These are phyloP conservation scores for Polyergus mexicanus DNA, from an alignment of 1,140 invertebrate species.

Conservation along the genomic window DNA sequence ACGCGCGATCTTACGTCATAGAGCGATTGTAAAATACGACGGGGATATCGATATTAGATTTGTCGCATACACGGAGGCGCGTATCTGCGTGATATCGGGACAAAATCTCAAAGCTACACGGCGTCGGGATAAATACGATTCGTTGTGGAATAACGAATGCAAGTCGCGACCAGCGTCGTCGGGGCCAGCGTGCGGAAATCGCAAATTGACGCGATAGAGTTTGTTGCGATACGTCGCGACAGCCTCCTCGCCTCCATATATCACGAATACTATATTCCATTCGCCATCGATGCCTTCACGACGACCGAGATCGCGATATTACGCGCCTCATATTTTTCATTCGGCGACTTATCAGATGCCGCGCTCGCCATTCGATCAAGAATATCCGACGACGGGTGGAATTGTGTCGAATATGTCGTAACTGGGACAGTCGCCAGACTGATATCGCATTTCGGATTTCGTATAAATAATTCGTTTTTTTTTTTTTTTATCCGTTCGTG, in stretches of 20 bases:
- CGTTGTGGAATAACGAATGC: slow-evolving; percentile 24
- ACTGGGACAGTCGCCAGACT: slow-evolving; percentile 41
- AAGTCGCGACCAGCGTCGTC: background rate
- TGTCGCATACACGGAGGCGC: background rate
- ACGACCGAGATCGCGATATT: background rate
- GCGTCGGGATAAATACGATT: slow-evolving; percentile 25
- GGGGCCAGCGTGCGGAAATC: background rate
- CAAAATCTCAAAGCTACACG: slow-evolving; percentile 27
- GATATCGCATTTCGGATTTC: slow-evolving; percentile 49
- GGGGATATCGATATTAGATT: slow-evolving; percentile 1
- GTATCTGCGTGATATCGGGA: background rate
- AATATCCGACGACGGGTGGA: slow-evolving; percentile 43
- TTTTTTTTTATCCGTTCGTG: slow-evolving; percentile 4
- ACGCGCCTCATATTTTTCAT: slow-evolving; percentile 20
- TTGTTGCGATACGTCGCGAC: background rate
- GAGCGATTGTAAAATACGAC: slow-evolving; percentile 38
- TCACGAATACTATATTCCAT: slow-evolving; percentile 14
- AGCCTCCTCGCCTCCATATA: background rate
- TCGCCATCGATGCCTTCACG: background rate
- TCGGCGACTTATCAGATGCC: slow-evolving; percentile 26
- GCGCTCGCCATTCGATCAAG: slow-evolving; percentile 24
- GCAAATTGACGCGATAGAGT: slow-evolving; percentile 25
- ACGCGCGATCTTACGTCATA: background rate
- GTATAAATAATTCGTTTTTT: slow-evolving; percentile 58
- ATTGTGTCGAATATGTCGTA: slow-evolving; percentile 48